Evolutionary conservation across 2,113 vertebrate species (phyloP).

Genomic region (Scortum barcoo): DNA sequence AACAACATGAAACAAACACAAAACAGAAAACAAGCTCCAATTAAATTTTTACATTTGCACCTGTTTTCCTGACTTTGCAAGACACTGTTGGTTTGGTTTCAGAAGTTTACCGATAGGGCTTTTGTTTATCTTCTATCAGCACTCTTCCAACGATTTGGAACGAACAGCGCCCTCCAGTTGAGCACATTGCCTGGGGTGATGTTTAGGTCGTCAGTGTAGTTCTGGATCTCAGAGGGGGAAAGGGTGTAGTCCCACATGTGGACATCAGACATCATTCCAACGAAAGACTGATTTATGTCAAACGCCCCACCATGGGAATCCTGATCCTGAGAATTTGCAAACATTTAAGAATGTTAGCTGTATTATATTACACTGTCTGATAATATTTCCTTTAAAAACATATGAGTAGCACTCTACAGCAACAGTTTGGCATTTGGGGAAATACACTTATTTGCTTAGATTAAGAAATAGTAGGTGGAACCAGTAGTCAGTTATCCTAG

Average conservation of each 20-base stretch:
- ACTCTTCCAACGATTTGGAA: slow-evolving; percentile 45
- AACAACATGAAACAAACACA: not conserved
- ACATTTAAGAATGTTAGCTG: not conserved
- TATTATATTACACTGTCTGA: not conserved
- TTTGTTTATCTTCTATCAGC: slow-evolving; percentile 47
- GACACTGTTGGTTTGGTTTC: not conserved
- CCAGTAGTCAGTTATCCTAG: not conserved
- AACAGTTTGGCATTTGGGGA: not conserved
- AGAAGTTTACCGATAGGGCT: not conserved
- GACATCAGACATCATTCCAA: slow-evolving; percentile 73
- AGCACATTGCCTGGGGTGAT: slow-evolving; percentile 73
- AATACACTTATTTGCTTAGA: not conserved
- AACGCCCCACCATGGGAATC: slow-evolving; percentile 69
- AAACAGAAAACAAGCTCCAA: not conserved
- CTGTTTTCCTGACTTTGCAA: not conserved
- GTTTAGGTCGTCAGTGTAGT: slow-evolving; percentile 24
- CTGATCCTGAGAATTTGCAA: slow-evolving; percentile 51
- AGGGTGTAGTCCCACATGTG: slow-evolving; percentile 78
- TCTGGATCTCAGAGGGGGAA: slow-evolving; percentile 63
- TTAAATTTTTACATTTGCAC: not conserved
- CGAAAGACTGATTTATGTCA: slow-evolving; percentile 56
- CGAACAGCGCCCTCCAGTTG: slow-evolving; percentile 66
- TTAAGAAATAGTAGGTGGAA: too few relatives aligned
- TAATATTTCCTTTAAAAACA: not conserved
- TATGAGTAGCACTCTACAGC: not conserved